These are phyloP conservation scores for Fundulus diaphanus DNA, from an alignment of 2,797 vertebrate genomes.

Conservation along the genomic window DNA sequence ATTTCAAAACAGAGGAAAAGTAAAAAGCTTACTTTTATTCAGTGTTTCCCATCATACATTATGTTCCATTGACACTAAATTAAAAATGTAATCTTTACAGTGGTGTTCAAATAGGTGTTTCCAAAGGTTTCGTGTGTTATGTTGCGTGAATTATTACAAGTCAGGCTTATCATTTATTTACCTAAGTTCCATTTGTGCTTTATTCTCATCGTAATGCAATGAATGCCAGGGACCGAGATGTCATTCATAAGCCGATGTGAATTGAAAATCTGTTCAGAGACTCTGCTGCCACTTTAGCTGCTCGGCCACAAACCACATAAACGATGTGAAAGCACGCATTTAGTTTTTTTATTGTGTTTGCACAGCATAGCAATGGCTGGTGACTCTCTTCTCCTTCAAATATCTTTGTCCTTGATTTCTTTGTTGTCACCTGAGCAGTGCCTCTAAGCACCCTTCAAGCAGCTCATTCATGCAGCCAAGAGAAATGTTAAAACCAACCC, in stretches of 20 bases:
- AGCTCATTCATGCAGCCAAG: slow-evolving; percentile 45
- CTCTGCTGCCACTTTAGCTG: slow-evolving; percentile 21
- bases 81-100: neutral
- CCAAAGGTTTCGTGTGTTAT: neutral
- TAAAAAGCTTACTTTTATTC: too few species aligned
- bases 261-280: slow-evolving; percentile 10
- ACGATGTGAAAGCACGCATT: slow-evolving; percentile 12
- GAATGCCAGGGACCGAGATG: slow-evolving; percentile 31
- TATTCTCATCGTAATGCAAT: slow-evolving; percentile 14
- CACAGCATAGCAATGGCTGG: slow-evolving; percentile 22
- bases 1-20: neutral
- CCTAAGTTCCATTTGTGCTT: neutral
- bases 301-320: slow-evolving; percentile 19
- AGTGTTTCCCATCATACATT: too few species aligned
- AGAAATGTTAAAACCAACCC: slow-evolving; percentile 54
- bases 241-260: slow-evolving; percentile 16
- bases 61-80: neutral
- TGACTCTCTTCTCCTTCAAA: slow-evolving; percentile 22
- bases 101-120: neutral
- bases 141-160: neutral
- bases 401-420: slow-evolving; percentile 26
- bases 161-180: neutral
- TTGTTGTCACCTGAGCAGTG: slow-evolving; percentile 27
- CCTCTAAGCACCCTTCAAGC: slow-evolving; percentile 41
- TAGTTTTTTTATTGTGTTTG: slow-evolving; percentile 31